Conservation (phyloP, 2,797 vertebrate genomes). For the Emydoidea blandingii region DNA sequence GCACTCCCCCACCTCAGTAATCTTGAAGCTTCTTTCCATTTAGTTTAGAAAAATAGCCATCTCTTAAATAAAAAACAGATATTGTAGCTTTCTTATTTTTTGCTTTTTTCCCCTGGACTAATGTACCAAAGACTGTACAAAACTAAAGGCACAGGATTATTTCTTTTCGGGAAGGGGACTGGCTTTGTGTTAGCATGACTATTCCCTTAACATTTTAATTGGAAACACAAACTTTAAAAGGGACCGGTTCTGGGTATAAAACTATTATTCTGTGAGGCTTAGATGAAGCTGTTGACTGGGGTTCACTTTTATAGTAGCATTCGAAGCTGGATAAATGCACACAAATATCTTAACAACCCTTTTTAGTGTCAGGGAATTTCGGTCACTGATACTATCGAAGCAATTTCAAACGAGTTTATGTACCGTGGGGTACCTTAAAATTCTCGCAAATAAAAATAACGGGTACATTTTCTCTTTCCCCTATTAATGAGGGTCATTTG, state of each 20-base stretch:
- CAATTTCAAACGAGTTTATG: slow-evolving; percentile 42
- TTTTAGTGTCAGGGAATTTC: slow-evolving; percentile 35
- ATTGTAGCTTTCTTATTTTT: fast-evolving
- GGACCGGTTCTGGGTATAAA: neutral
- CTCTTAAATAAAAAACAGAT: fast-evolving
- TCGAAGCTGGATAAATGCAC: slow-evolving; percentile 35
- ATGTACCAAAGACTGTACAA: neutral
- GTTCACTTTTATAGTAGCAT: slow-evolving; percentile 2
- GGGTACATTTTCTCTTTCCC: neutral
- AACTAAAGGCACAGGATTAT: neutral
- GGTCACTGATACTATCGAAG: slow-evolving; percentile 15
- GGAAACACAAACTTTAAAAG: slow-evolving; percentile 17
- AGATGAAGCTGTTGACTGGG: neutral
- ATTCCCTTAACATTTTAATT: neutral
- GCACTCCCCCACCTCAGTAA: fast-evolving
- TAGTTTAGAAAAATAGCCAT: neutral
- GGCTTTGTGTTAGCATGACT: neutral
- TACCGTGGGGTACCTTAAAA: slow-evolving; percentile 35
- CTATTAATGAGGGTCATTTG: slow-evolving; percentile 43
- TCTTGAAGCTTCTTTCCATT: neutral
- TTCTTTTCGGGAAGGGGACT: fast-evolving
- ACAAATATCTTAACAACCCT: neutral
- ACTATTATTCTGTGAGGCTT: slow-evolving; percentile 3
- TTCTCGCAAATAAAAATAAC: slow-evolving; percentile 49
- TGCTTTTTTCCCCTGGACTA: neutral